Conservation (phyloP, 2,113 vertebrate species). For the Misgurnus anguillicaudatus region DNA sequence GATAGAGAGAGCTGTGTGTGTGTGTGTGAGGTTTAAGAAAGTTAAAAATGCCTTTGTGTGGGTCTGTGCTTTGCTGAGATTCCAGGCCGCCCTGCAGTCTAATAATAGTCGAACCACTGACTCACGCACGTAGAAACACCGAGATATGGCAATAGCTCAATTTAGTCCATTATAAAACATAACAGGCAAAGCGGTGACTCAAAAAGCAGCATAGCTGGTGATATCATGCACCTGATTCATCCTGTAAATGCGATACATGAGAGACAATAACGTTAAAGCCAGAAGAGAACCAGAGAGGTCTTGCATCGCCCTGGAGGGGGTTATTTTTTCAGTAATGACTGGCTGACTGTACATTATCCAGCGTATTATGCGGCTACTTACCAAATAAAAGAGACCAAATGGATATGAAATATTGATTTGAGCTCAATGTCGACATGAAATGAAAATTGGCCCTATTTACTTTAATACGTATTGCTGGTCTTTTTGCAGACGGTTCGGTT, state of each 20-base stretch:
- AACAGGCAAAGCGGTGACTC: constrained; percentile 26
- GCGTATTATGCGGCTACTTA: not conserved
- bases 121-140: constrained; percentile 26
- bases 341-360: constrained; percentile 2
- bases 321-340: constrained; percentile 3
- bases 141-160: constrained; percentile 27
- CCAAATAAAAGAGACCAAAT: not conserved
- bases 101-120: constrained; percentile 30
- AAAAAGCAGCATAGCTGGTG: constrained; percentile 26
- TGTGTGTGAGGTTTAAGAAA: constrained; percentile 36
- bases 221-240: constrained; percentile 37
- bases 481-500: too few relatives aligned
- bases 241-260: not conserved
- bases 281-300: not conserved
- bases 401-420: not conserved
- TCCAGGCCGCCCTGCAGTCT: constrained; percentile 36
- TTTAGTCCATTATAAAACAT: constrained; percentile 39
- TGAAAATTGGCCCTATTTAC: not conserved
- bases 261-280: not conserved
- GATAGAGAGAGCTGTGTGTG: constrained; percentile 9
- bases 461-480: not conserved
- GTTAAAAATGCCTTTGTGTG: constrained; percentile 46
- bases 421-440: not conserved
- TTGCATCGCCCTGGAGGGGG: not conserved
- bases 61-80: constrained; percentile 31